phyloP scores from a whole-genome alignment of 1,140 invertebrate genomes.

The Eupeodes corollae region DNA sequence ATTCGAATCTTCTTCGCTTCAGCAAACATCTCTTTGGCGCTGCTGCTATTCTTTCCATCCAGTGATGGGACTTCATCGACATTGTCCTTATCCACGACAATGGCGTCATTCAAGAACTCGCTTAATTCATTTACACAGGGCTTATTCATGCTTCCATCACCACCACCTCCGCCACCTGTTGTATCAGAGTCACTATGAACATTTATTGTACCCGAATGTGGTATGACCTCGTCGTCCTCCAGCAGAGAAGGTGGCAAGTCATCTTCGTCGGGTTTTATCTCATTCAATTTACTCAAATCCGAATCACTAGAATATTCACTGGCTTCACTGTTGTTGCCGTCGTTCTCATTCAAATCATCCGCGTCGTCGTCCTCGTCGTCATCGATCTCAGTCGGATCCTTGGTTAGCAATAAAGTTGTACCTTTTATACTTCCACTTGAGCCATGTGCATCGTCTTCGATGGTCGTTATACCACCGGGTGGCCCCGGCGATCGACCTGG shows the following conservation, averaged over 20 bases:
- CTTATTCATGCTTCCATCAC: no score
- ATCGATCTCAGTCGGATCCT: not conserved
- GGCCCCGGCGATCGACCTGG: constrained; percentile 33
- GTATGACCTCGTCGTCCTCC: not conserved
- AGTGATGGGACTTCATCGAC: not conserved
- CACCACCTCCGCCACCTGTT: not conserved
- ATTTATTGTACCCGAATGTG: not conserved
- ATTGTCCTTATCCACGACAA: constrained; percentile 7
- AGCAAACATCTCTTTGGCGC: not conserved
- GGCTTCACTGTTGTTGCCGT: not conserved
- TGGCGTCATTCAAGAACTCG: constrained; percentile 7
- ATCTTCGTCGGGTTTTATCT: not conserved
- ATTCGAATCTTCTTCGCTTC: constrained; percentile 2
- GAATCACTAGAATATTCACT: not conserved
- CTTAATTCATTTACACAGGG: constrained; percentile 3
- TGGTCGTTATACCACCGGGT: constrained; percentile 6
- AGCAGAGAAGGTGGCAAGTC: no score
- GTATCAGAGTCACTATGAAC: not conserved
- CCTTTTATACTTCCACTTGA: not conserved
- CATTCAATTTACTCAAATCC: not conserved
- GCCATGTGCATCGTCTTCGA: not conserved
- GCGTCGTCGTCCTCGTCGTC: not conserved
- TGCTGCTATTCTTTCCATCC: not conserved
- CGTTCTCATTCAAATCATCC: not conserved
- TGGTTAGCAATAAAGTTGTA: not conserved